Conservation (phyloP, 2,797 vertebrate species). For the Sebastes vulpes region DNA sequence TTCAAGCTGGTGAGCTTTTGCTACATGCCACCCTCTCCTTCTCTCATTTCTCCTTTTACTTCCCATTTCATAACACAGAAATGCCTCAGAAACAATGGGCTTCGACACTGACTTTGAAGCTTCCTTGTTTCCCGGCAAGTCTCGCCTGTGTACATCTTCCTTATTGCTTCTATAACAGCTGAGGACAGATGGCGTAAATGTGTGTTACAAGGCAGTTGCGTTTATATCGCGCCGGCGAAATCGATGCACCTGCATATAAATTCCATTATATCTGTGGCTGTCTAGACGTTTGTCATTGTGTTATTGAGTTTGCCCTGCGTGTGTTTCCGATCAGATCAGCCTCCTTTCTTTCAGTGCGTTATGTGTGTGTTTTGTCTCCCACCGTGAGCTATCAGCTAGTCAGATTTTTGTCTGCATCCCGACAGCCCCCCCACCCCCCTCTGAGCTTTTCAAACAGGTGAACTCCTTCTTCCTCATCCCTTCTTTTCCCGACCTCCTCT, state of each 20-base stretch:
- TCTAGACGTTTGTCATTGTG: slow-evolving; percentile 79
- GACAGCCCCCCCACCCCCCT: slow-evolving; percentile 5
- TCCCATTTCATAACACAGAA: slow-evolving; percentile 7
- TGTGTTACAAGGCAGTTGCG: slow-evolving; percentile 51
- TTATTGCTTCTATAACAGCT: slow-evolving; percentile 25
- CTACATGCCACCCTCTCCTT: background rate
- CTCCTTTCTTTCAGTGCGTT: slow-evolving; percentile 17
- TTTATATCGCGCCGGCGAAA: slow-evolving; percentile 47
- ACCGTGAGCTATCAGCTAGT: slow-evolving; percentile 68
- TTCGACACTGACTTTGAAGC: slow-evolving; percentile 25
- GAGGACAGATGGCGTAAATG: slow-evolving; percentile 57
- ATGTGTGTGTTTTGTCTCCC: slow-evolving; percentile 42
- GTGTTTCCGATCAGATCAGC: slow-evolving; percentile 56
- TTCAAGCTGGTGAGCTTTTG: slow-evolving; percentile 14
- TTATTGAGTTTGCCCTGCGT: slow-evolving; percentile 55
- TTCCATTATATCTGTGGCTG: slow-evolving; percentile 61
- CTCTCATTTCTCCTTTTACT: slow-evolving; percentile 15
- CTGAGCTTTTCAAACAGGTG: slow-evolving; percentile 69
- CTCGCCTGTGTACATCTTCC: background rate
- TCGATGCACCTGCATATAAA: slow-evolving; percentile 75
- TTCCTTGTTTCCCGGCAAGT: background rate
- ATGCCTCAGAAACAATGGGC: slow-evolving; percentile 2
- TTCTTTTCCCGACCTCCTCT: slow-evolving; percentile 63
- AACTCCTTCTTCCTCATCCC: slow-evolving; percentile 51
- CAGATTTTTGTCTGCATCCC: slow-evolving; percentile 68